Evolutionary conservation across 2,113 vertebrate genomes (phyloP), one percentile per base, ranked within the genome.

Genomic region (Castor canadensis): DNA sequence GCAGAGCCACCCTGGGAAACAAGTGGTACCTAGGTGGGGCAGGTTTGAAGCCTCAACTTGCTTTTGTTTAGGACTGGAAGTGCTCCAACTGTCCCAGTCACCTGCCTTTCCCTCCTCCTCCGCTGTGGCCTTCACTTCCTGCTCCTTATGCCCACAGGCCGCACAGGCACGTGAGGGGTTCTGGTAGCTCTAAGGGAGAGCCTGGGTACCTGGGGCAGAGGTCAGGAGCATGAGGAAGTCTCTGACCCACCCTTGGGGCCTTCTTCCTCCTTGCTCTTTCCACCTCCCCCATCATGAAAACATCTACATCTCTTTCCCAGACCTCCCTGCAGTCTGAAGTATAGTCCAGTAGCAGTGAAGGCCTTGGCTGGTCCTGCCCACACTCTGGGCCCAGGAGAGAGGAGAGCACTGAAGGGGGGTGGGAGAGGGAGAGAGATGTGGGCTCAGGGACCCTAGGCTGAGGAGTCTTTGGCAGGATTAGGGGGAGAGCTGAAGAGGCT

Each of bases 261-360:
- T 45, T 62, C 64, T 60, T 66, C n/a, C 12, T 19, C 40, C 67
- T 56, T 26, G 8, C 20, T 69, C 35, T 76, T 64, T 79, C 56
- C 24, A 7, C 32, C 73, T 89, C 15, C 77, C 15, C 77, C 54
- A 26, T 40, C 62, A 5, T 54, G 66, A 91, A 76, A 90, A 73
- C 47, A 89, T 40, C 86, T 30, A 28, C 75, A 73, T 95, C 95
- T 76, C 77, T 93, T 88, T 91, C 45, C 43, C 73, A 83, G 45
- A 38, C 79, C 62, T 89, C 69, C 12, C 91, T 45, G 80, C 0
- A 0, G 30, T 49, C 79, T 38, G 49, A 22, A 72, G 40, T 35
- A 32, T 75, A 77, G 49, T 45, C 49, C 12, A 38, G 5, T 52
- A 82, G 69, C 60, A 35, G 26, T 47, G 69, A 54, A 62, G 49